phyloP scores from a whole-genome alignment of 2,888 invertebrate genomes.

The Rhingia campestris region DNA sequence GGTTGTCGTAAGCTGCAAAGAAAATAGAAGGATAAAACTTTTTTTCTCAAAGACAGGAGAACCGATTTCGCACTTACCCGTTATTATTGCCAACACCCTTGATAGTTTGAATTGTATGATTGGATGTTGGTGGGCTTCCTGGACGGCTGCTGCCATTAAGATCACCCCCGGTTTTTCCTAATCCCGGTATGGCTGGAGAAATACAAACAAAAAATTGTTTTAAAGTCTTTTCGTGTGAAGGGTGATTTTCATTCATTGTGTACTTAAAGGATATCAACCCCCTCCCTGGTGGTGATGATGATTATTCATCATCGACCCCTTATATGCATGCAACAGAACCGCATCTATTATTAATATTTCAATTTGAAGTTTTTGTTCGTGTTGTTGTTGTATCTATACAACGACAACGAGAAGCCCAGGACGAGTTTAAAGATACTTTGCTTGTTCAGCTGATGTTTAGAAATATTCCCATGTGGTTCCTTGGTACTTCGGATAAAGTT shows the following conservation, averaged over 20 bases:
- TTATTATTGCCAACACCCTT: conserved; percentile 80
- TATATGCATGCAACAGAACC: conserved; percentile 20
- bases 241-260: conserved; percentile 47
- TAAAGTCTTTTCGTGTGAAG: conserved; percentile 14
- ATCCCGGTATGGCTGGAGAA: conserved; percentile 84
- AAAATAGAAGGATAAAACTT: conserved; percentile 6
- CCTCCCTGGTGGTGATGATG: conserved; percentile 45
- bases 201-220: conserved; percentile 6
- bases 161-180: conserved; percentile 85
- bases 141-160: conserved; percentile 84
- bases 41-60: not conserved
- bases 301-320: conserved; percentile 38
- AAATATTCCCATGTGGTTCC: conserved; percentile 65
- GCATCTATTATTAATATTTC: conserved; percentile 75
- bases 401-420: conserved; percentile 3
- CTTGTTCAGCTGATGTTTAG: conserved; percentile 65
- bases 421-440: conserved; percentile 42
- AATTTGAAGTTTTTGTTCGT: conserved; percentile 64
- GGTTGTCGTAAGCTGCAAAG: conserved; percentile 79
- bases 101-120: conserved; percentile 81
- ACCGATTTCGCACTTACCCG: conserved; percentile 77
- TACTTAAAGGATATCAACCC: conserved; percentile 15
- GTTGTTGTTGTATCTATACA: no score
- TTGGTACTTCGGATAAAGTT: conserved; percentile 7
- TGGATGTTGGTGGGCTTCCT: conserved; percentile 82